A percentile compares a stretch with the other conserved stretches of the same genome.
Evolutionary conservation across 2,797 vertebrate genomes (phyloP).

Genomic region (Aselliscus stoliczkanus): DNA sequence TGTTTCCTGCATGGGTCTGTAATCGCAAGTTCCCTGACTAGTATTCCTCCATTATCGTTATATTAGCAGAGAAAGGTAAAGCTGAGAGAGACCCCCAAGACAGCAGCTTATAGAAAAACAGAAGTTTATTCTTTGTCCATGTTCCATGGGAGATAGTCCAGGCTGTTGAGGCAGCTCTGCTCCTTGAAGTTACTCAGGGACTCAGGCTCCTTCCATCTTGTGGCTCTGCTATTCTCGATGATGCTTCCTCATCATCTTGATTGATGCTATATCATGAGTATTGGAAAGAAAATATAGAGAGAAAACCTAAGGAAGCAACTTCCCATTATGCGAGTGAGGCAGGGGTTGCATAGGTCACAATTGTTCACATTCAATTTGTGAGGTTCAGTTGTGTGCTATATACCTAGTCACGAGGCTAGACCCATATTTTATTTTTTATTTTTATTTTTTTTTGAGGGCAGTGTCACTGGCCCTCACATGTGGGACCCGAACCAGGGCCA

Average conservation of each 20-base stretch:
- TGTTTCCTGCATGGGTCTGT: neutral
- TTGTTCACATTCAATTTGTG: neutral
- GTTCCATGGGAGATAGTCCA: neutral
- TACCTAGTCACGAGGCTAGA: neutral
- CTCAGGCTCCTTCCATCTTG: neutral
- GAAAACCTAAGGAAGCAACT: neutral
- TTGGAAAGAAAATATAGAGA: neutral
- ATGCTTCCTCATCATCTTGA: neutral
- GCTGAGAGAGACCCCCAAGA: neutral
- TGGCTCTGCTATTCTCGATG: neutral
- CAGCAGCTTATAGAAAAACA: neutral
- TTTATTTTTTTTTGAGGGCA: too few species aligned
- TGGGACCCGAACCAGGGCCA: too few species aligned
- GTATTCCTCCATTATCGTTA: neutral
- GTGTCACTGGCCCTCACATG: too few species aligned
- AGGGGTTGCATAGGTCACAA: neutral
- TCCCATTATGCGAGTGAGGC: neutral
- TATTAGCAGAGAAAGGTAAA: neutral
- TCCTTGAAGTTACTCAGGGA: neutral
- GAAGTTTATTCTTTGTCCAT: neutral
- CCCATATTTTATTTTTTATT: neutral
- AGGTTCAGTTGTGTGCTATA: neutral
- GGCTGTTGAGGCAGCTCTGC: neutral
- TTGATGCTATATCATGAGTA: neutral
- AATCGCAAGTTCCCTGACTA: neutral